Evolutionary conservation across 2,888 invertebrate genomes (phyloP).

Genomic region (Julus scandinavius): DNA sequence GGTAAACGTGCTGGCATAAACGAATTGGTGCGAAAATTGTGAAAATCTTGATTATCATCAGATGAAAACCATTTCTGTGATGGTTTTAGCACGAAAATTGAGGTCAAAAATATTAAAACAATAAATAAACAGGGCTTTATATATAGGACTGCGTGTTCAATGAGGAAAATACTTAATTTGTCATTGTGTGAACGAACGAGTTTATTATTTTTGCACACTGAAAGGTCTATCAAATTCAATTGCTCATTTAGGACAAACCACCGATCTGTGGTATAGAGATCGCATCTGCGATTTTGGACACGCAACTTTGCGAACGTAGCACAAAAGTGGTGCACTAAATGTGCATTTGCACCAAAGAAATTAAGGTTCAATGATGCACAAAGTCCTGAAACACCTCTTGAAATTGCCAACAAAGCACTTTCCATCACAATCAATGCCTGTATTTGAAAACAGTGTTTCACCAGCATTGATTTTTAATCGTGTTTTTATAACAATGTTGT

Average conservation of each 20-base stretch:
- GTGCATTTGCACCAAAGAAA: not conserved
- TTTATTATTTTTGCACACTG: constrained; percentile 33
- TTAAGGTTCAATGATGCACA: too few species aligned
- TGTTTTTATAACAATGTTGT: not conserved
- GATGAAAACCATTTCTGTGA: constrained; percentile 35
- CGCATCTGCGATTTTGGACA: not conserved
- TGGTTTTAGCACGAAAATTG: constrained; percentile 20
- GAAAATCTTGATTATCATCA: constrained; percentile 40
- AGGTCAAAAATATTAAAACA: constrained; percentile 43
- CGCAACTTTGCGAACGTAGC: constrained; percentile 13
- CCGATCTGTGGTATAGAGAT: not conserved
- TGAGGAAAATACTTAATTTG: constrained; percentile 13
- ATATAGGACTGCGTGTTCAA: not conserved
- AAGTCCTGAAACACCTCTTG: too few species aligned
- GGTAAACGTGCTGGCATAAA: constrained; percentile 14
- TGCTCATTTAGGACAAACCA: constrained; percentile 14
- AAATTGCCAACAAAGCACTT: not conserved
- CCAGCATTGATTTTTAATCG: too few species aligned
- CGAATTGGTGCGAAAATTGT: constrained; percentile 45
- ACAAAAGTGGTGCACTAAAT: not conserved
- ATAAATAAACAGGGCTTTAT: constrained; percentile 2
- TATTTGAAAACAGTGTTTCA: too few species aligned
- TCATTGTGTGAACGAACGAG: constrained; percentile 31
- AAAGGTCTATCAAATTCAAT: constrained; percentile 28
- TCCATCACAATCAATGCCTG: too few species aligned